Evolutionary conservation across 2,113 vertebrate genomes (phyloP).

Genomic region (Hyperoodon ampullatus): DNA sequence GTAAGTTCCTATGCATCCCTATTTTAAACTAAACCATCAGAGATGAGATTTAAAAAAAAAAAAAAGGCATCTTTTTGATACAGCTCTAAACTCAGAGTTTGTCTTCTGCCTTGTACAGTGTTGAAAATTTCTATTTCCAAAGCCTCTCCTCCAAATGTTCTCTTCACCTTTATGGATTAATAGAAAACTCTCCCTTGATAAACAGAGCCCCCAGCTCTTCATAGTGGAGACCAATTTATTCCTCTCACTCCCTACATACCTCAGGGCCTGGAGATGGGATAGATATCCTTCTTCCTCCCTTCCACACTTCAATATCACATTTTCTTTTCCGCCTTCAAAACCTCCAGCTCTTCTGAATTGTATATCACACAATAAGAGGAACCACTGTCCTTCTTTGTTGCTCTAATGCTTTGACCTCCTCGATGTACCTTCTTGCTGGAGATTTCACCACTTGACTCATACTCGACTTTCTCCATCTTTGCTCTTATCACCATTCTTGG

Average conservation of each 20-base stretch:
- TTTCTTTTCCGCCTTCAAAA: neutral
- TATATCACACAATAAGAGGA: neutral
- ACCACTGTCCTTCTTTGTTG: accelerated
- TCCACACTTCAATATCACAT: neutral
- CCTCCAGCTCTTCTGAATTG: neutral
- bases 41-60: neutral
- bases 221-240: neutral
- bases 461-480: neutral
- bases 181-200: neutral
- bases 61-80: neutral
- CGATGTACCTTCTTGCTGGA: neutral
- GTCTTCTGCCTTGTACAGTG: neutral
- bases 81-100: neutral
- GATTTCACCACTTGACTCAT: neutral
- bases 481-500: neutral
- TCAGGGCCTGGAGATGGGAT: neutral
- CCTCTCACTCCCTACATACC: neutral
- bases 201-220: accelerated
- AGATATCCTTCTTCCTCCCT: accelerated
- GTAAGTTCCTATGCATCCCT: neutral
- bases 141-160: neutral
- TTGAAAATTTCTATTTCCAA: neutral
- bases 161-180: neutral
- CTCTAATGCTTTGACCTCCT: neutral
- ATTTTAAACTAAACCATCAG: neutral